Evolutionary conservation across 2,113 vertebrate genomes (phyloP).

Genomic region (Spheniscus mendiculus): DNA sequence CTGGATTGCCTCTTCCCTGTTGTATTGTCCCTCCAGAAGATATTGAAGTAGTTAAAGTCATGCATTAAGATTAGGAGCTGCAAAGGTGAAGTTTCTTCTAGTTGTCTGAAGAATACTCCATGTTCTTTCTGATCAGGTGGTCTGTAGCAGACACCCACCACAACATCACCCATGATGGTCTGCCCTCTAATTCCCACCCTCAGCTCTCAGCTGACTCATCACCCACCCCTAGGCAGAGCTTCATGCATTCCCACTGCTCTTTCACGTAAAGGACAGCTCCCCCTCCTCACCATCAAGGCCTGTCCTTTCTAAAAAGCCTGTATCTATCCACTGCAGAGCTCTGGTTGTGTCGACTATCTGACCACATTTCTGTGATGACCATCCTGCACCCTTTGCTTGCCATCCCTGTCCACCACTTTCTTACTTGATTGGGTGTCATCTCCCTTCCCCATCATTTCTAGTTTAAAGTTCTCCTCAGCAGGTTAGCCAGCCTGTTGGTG

Average conservation of each 20-base stretch:
- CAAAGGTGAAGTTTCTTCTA: neutral
- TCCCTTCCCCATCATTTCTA: neutral
- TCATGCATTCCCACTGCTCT: neutral
- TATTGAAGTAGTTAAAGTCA: neutral
- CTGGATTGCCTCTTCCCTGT: neutral
- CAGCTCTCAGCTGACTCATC: neutral
- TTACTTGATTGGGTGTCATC: neutral
- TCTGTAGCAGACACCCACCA: neutral
- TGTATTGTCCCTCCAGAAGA: neutral
- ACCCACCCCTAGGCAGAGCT: neutral
- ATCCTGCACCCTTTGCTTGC: neutral
- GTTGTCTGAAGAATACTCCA: neutral
- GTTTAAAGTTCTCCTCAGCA: neutral
- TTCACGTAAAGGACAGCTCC: neutral
- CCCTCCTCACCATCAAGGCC: neutral
- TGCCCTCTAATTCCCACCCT: neutral
- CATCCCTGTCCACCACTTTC: neutral
- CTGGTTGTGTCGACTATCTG: neutral
- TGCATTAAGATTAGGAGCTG: neutral
- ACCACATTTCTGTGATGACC: neutral
- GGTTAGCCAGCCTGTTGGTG: neutral
- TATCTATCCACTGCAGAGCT: neutral
- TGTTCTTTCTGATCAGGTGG: neutral
- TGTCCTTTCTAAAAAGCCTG: neutral
- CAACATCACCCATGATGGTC: neutral